Evolutionary conservation across 2,113 vertebrate species (phyloP).

Genomic region (Cyanistes caeruleus): DNA sequence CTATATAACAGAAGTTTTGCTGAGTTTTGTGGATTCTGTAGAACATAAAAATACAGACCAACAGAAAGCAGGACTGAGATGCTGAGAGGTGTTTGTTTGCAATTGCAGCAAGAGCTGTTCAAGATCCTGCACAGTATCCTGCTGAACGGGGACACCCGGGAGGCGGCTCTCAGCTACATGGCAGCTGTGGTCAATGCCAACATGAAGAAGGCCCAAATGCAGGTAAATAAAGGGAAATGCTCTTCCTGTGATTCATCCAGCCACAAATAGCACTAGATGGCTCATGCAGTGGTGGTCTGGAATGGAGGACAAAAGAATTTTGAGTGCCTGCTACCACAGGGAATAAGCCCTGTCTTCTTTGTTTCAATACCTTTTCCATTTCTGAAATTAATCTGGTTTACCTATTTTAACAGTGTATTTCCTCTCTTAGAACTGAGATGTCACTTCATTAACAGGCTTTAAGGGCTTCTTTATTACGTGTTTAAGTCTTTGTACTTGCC

Average conservation of each 20-base stretch:
- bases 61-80: neutral
- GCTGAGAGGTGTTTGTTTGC: neutral
- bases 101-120: conserved; percentile 91
- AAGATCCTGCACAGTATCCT: conserved; percentile 94
- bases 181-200: conserved; percentile 94
- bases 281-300: neutral
- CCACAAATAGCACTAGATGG: neutral
- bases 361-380: neutral
- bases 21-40: neutral
- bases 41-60: neutral
- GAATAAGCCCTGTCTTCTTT: neutral
- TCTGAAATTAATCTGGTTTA: neutral
- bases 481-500: neutral
- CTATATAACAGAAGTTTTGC: neutral
- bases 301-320: neutral
- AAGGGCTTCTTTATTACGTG: neutral
- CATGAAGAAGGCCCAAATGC: conserved; percentile 98
- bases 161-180: conserved; percentile 94
- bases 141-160: conserved; percentile 93
- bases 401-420: neutral
- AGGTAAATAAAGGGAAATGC: conserved; percentile 75
- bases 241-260: neutral
- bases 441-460: neutral
- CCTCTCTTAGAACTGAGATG: neutral
- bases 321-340: neutral